Conservation (phyloP, 1,140 invertebrate species). For the Saccostrea cuccullata region DNA sequence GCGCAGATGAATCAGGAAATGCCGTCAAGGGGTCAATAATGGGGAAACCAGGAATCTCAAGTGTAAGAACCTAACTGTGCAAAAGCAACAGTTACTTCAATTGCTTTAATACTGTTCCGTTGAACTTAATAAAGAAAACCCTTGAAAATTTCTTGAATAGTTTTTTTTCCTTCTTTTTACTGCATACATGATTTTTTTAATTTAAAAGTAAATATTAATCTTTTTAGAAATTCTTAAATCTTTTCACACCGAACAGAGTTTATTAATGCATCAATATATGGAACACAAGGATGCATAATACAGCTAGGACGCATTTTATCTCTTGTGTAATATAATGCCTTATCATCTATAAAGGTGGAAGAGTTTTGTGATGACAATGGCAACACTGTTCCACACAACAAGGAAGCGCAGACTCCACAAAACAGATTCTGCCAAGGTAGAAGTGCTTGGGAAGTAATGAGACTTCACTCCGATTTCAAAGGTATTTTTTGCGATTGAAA, state of each 20-base stretch:
- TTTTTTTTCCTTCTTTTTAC: too few relatives aligned
- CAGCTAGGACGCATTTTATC: too few relatives aligned
- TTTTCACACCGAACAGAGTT: too few relatives aligned
- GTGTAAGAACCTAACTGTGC: not conserved
- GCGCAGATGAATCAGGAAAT: slow-evolving; percentile 14
- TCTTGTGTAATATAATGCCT: too few relatives aligned
- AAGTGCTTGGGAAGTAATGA: slow-evolving; percentile 57
- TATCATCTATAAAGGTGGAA: not conserved
- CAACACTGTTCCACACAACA: slow-evolving; percentile 41
- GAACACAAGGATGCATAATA: too few relatives aligned
- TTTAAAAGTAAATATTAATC: not conserved
- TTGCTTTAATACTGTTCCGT: not conserved
- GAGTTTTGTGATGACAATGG: slow-evolving; percentile 51
- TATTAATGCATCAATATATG: too few relatives aligned
- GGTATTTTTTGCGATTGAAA: not conserved
- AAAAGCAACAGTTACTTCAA: not conserved
- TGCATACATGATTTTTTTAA: too few relatives aligned
- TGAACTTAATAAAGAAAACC: too few relatives aligned
- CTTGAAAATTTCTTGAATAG: too few relatives aligned
- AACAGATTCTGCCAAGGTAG: slow-evolving; percentile 39
- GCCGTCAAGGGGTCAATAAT: slow-evolving; percentile 37
- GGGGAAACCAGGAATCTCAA: slow-evolving; percentile 44
- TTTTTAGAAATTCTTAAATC: too few relatives aligned
- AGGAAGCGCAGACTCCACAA: slow-evolving; percentile 39
- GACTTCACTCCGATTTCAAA: slow-evolving; percentile 53